A percentile compares a stretch with the other conserved stretches of the same genome.
phyloP scores from a whole-genome alignment of 2,797 vertebrate genomes.

The Bufotes viridis region DNA sequence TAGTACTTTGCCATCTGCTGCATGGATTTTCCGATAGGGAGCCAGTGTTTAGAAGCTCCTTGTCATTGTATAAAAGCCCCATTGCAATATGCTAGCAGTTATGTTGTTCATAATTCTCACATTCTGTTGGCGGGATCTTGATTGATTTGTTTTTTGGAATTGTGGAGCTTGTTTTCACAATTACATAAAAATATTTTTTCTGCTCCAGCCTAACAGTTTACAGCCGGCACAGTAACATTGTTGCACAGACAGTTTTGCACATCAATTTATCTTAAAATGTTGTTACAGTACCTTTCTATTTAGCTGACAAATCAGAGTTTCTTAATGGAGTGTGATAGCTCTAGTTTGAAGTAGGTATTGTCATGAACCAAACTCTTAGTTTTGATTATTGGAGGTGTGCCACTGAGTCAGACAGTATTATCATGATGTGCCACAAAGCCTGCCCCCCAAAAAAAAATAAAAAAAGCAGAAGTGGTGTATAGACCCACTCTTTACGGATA shows the following conservation, averaged over 20 bases:
- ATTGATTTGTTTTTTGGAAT: conserved; percentile 44
- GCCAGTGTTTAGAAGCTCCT: conserved; percentile 4
- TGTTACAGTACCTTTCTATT: background rate
- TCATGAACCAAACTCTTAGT: too few species aligned
- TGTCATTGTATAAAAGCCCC: conserved; percentile 24
- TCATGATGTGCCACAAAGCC: too few species aligned
- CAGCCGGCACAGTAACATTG: background rate
- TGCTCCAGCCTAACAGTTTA: background rate
- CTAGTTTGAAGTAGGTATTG: too few species aligned
- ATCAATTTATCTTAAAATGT: background rate
- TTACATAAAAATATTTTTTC: conserved; percentile 32
- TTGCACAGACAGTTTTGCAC: background rate
- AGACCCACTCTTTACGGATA: too few species aligned
- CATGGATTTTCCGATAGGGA: conserved; percentile 30
- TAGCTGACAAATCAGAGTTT: background rate
- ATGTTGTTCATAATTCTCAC: conserved; percentile 19
- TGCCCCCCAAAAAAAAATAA: too few species aligned
- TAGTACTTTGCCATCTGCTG: conserved; percentile 14
- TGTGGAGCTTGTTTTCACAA: conserved; percentile 14
- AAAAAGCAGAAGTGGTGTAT: too few species aligned
- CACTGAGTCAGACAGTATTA: too few species aligned
- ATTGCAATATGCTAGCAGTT: background rate
- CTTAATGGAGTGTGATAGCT: too few species aligned
- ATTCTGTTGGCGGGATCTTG: conserved; percentile 19
- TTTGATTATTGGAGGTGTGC: too few species aligned